These are phyloP conservation scores for Penaeus monodon DNA, from an alignment of 2,888 invertebrate genomes.

Conservation along the genomic window DNA sequence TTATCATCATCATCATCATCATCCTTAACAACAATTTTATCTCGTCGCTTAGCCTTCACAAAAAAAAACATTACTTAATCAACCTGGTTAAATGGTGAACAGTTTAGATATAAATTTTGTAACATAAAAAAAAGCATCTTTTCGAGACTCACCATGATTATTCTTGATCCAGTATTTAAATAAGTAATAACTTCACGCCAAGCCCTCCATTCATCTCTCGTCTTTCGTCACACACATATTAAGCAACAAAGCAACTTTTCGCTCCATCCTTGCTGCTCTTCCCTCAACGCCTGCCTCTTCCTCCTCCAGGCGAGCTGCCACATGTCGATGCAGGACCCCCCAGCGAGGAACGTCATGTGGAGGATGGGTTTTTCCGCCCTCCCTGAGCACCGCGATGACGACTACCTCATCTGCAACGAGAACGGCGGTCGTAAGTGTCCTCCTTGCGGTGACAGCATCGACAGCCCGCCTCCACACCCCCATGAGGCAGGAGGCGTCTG, in stretches of 20 bases:
- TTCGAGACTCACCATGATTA: no score
- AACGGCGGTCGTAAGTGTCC: conserved; percentile 23
- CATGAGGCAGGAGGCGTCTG: conserved; percentile 90
- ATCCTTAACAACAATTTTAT: no score
- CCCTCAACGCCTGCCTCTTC: neutral
- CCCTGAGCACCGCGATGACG: conserved; percentile 56
- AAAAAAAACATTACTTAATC: no score
- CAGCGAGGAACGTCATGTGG: conserved; percentile 62
- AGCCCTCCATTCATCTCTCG: no score
- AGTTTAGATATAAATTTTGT: no score
- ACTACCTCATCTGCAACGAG: conserved; percentile 61
- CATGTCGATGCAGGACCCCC: conserved; percentile 58
- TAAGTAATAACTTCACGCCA: no score
- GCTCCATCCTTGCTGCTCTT: neutral
- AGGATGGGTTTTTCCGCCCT: conserved; percentile 48
- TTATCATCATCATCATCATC: no score
- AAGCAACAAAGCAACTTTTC: neutral
- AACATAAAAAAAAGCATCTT: no score
- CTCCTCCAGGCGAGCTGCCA: conserved; percentile 37
- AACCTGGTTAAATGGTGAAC: no score
- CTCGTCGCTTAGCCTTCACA: no score
- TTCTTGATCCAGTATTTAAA: no score
- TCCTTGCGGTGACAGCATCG: conserved; percentile 86
- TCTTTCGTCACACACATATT: neutral
- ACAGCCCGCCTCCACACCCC: conserved; percentile 80